A percentile compares a stretch with the other conserved stretches of the same genome.
Evolutionary conservation across 2,797 vertebrate genomes (phyloP).

Genomic region (Antennarius maculatus): DNA sequence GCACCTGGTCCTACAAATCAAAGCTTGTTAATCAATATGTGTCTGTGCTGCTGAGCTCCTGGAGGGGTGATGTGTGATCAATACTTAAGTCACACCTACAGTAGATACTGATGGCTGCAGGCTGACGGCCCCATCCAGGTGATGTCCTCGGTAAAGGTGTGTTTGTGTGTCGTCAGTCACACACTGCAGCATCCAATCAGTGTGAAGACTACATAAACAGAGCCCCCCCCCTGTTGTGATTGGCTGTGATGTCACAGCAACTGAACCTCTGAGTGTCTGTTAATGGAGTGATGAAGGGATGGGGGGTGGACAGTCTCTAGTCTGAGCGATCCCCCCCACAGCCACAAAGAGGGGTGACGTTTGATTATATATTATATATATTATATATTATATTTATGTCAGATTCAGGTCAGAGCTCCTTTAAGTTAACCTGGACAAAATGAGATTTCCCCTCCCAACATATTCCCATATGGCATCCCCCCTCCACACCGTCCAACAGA

Average conservation of each 20-base stretch:
- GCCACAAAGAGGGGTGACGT: constrained; percentile 73
- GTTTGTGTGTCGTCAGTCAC: not conserved
- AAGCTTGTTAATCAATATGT: constrained; percentile 43
- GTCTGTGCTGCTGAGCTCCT: constrained; percentile 32
- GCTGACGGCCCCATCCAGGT: constrained; percentile 17
- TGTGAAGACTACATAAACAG: constrained; percentile 6
- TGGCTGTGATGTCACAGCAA: constrained; percentile 27
- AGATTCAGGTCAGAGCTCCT: constrained; percentile 78
- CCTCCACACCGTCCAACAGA: constrained; percentile 67
- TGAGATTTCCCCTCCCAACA: constrained; percentile 78
- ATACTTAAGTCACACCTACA: constrained; percentile 26
- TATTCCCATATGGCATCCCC: constrained; percentile 63
- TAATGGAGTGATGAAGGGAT: constrained; percentile 52
- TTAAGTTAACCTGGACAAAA: constrained; percentile 76
- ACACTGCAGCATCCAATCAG: constrained; percentile 14
- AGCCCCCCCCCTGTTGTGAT: too few relatives aligned
- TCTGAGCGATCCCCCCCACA: constrained; percentile 59
- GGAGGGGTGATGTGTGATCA: constrained; percentile 34
- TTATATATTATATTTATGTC: constrained; percentile 64
- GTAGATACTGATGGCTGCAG: constrained; percentile 42
- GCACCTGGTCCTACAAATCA: constrained; percentile 31
- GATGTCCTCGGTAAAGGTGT: constrained; percentile 22
- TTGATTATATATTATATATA: constrained; percentile 63
- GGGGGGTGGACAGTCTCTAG: constrained; percentile 9
- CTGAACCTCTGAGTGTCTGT: constrained; percentile 41